phyloP scores from a whole-genome alignment of 2,797 vertebrate genomes.

The Xenops minutus region DNA sequence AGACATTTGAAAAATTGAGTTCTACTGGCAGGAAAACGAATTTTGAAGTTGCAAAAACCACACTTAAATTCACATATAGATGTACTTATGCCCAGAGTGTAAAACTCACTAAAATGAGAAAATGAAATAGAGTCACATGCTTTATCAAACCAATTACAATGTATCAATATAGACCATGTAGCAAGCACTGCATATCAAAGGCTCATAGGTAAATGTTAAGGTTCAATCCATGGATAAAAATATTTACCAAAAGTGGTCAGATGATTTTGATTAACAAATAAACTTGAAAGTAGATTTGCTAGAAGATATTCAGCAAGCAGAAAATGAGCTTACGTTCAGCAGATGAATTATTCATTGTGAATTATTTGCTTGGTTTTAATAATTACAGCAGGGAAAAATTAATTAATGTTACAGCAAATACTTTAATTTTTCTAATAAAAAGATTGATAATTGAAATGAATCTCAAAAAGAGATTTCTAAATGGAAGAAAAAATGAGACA shows the following conservation, averaged over 20 bases:
- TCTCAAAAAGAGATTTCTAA: constrained; percentile 34
- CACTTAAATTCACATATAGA: background rate
- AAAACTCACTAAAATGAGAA: background rate
- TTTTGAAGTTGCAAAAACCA: background rate
- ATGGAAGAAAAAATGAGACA: constrained; percentile 9
- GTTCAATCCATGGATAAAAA: background rate
- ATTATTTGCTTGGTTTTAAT: constrained; percentile 63
- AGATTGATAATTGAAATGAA: constrained; percentile 43
- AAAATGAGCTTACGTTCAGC: constrained; percentile 36
- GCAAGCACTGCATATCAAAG: background rate
- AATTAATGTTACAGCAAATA: constrained; percentile 62
- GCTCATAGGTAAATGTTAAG: background rate
- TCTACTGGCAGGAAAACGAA: background rate
- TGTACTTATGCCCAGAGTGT: background rate
- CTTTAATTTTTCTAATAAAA: constrained; percentile 62
- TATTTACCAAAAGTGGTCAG: background rate
- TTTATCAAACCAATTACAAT: background rate
- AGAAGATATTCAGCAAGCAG: constrained; percentile 13
- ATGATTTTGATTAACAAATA: constrained; percentile 41
- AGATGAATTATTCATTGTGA: constrained; percentile 64
- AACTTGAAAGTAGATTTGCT: constrained; percentile 34
- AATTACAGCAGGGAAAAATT: constrained; percentile 56
- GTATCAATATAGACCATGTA: background rate
- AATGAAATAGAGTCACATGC: background rate
- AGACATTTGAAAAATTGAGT: constrained; percentile 11